Evolutionary conservation across 2,797 vertebrate genomes (phyloP), one percentile per base, ranked within the genome.

Genomic region (Natrix natrix): DNA sequence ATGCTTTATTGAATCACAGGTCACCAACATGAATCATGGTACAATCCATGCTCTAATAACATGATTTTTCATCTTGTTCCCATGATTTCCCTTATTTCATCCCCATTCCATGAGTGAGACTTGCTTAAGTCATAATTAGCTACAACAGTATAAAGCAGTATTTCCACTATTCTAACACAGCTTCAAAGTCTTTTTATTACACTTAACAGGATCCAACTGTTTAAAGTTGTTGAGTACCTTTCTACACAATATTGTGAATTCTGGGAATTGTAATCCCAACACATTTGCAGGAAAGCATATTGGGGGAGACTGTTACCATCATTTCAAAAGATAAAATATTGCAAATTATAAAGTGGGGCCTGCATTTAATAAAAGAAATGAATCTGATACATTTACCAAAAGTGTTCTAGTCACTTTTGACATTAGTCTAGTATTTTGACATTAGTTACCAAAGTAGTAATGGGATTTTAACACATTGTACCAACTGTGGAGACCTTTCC

Each of bases 401-500:
- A 59, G 43, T 66, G 92, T 57, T 92, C 52, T 89, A 43, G 5
- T 3, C 59, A 43, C 63, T 88, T n/a, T 91, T 93, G 96, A 93
- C 32, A 43, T 8, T 26, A 94, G n/a, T 12, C 48, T 52, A 43
- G 48, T 83, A 83, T 88, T n/a, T 91, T 93, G 96, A 93, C 32
- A 43, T 8, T 26, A 94, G n/a, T 12, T 96, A 91, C 93, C 90
- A 93, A 28, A 91, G 66, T 3, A 93, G 88, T 69, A 93, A 96
- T 69, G 52, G 69, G 92, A 37, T 24, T 91, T 87, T 95, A 94
- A 95, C 95, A 93, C 52, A 37, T 90, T 95, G 88, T 89, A 91
- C 96, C 52, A 89, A 93, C 90, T 96, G 92, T 86, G 8, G 92
- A 96, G 94, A 94, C 90, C 94, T 95, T 95, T 95, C 96, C 95